Evolutionary conservation across 2,797 vertebrate species (phyloP).

Genomic region (Chrysocyon brachyurus): DNA sequence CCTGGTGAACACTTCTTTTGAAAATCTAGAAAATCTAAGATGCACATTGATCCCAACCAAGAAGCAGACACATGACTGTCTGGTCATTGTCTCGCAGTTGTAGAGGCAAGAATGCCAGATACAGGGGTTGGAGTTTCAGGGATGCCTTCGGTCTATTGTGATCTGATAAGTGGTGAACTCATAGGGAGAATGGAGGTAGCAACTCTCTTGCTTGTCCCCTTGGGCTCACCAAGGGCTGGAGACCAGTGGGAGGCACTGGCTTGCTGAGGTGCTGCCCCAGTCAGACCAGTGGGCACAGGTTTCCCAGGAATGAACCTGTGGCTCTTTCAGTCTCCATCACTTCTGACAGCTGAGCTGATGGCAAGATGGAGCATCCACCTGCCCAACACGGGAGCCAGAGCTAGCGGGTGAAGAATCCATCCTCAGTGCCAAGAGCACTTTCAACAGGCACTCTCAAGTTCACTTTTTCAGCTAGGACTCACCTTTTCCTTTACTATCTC

Average conservation of each 20-base stretch:
- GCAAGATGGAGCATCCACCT: no score
- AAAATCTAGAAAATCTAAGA: not conserved
- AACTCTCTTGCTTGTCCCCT: not conserved
- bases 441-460: not conserved
- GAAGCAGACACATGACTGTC: not conserved
- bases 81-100: not conserved
- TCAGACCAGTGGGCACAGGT: not conserved
- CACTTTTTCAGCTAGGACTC: not conserved
- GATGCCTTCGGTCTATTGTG: not conserved
- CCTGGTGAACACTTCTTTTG: not conserved
- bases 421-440: not conserved
- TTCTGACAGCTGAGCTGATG: not conserved
- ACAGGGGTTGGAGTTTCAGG: not conserved
- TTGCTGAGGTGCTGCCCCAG: not conserved
- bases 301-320: not conserved
- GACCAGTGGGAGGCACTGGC: not conserved
- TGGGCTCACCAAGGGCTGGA: not conserved
- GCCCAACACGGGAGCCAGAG: fast-evolving
- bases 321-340: not conserved
- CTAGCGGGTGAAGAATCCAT: not conserved
- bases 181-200: not conserved
- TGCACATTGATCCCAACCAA: not conserved
- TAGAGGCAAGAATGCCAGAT: no score
- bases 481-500: not conserved
- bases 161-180: not conserved